Evolutionary conservation across 2,888 invertebrate species (phyloP), one percentile per base, ranked within the genome.

Genomic region (Brenthis hecate): DNA sequence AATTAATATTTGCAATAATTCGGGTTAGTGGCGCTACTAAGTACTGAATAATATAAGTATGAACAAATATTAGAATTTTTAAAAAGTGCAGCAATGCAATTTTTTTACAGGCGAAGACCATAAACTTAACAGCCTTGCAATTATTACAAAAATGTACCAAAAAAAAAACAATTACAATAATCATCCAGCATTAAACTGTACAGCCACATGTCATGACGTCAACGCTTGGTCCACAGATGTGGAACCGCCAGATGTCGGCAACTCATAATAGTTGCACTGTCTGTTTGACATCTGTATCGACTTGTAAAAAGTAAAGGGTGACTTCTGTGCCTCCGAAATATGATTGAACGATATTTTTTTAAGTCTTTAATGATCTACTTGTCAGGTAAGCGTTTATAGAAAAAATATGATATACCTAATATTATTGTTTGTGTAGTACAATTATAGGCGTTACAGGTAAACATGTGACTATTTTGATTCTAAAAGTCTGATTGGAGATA

Each of bases 161-260:
- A 50, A 56, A 56, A 67, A 56, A 63, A 66, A 57, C 48, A 58
- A 62, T 66, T 68, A 70, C 65, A 71, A 81, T 79, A 81, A 83
- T 83, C 80, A 80, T 74, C 74, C 77, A 75, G 76, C 73, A 80
- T 81, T 83, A 83, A 84, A 77, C 73, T 75, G 78, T 75, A 76
- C 78, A 76, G 84, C 85, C 88, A 88, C 88, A 89, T 89, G 90
- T 86, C 82, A 80, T 88, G 86, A 88, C 89, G 90, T 87, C 87
- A 86, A 80, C 74, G 72, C 78, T 81, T 86, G 88, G 80, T 76
- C 74, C 77, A 88, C 91, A 90, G 89, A 90, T 89, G 89, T 83
- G 84, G 74, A 47, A 36, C 63, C n/a, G 55, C 86, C 88, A 88
- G 87, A 87, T 88, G 88, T 82, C 80, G 77, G 73, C 68, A 72